Evolutionary conservation across 2,888 invertebrate genomes (phyloP).

Genomic region (Melolontha melolontha): DNA sequence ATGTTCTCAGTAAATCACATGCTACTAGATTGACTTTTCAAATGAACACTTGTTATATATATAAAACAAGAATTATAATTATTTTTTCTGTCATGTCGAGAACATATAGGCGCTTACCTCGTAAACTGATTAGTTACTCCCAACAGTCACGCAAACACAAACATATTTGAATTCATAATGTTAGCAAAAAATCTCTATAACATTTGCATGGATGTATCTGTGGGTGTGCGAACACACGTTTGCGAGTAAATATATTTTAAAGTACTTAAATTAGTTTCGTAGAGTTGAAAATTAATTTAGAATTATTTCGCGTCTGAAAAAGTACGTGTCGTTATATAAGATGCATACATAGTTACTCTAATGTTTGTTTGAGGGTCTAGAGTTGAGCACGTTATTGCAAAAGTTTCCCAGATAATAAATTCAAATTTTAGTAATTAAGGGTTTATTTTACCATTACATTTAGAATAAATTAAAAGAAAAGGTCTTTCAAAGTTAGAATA

Average conservation of each 20-base stretch:
- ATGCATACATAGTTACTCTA: slow-evolving; percentile 17
- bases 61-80: no score
- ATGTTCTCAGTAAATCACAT: no score
- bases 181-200: no score
- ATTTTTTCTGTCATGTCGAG: no score
- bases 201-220: neutral
- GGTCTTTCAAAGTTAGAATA: neutral
- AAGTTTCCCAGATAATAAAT: slow-evolving; percentile 17
- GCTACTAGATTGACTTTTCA: no score
- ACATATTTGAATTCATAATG: no score
- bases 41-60: no score
- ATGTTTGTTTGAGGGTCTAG: slow-evolving; percentile 15
- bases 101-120: no score
- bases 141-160: no score
- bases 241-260: slow-evolving; percentile 8
- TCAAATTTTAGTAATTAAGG: neutral
- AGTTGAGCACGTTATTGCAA: slow-evolving; percentile 4
- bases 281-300: slow-evolving; percentile 29
- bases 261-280: slow-evolving; percentile 14
- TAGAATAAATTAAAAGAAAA: neutral
- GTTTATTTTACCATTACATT: slow-evolving; percentile 1
- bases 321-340: slow-evolving; percentile 3
- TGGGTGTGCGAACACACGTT: neutral
- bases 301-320: slow-evolving; percentile 17
- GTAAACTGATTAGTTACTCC: no score